Evolutionary conservation across 2,888 invertebrate species (phyloP), one percentile per base, ranked within the genome.

Genomic region (Tachystola acroxantha): DNA sequence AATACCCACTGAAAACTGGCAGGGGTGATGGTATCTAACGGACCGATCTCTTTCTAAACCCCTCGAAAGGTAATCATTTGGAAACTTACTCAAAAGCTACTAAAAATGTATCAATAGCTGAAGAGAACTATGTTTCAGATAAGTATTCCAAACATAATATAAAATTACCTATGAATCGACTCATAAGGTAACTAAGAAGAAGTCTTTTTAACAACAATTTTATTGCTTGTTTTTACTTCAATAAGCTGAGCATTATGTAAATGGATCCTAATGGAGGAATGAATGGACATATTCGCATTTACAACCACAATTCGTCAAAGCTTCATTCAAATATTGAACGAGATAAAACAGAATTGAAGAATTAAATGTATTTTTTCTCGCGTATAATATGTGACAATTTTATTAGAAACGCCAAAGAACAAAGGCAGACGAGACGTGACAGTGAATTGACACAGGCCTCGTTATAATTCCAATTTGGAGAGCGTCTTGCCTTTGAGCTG

Each of bases 391-490:
- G 32, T 24, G 24, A 36, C 30, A 16, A 33, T 30, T 40, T 41
- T 32, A 40, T 34, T 34, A 28, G 10, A 19, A 16, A 22, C 20
- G 16, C 16, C 30, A 37, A 27, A 30, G 26, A 33, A 11, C 27
- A 32, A 24, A 37, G n/a, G 7, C 19, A n/a, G 11, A 9, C 25
- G 19, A 30, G 30, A 35, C 32, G 13, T 25, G 19, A 30, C 46
- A 50, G 44, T 50, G 47, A 48, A 43, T 41, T 40, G 46, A 46
- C 46, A 42, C 36, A 36, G 36, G 34, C 35, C 37, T 43, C 43
- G 40, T 50, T 48, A 49, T 47, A 32, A 22, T 32, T 45, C 48
- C 42, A 32, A 53, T 50, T 51, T 47, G 45, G 48, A 44, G 38
- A 43, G 33, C 31, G 31, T 37, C 25, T 28, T 32, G 27, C 25